Evolutionary conservation across 2,888 invertebrate species (phyloP), one percentile per base, ranked within the genome.

Genomic region (Eulithis testata): DNA sequence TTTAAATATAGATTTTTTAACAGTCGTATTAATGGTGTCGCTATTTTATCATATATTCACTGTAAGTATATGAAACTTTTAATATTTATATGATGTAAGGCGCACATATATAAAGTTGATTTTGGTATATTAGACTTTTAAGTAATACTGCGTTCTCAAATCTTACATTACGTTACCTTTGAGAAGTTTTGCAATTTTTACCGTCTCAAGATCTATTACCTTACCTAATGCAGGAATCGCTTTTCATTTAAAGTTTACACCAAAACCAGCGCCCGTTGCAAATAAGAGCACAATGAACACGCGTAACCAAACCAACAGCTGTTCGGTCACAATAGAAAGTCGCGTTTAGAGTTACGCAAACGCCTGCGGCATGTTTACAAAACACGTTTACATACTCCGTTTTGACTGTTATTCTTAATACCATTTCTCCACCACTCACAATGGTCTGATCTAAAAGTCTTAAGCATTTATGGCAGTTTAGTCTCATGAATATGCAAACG

Each of bases 261-360:
- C 78, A 68, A 74, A 80, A 79, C 74, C 60, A 57, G 72, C 76
- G 73, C 76, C 76, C 79, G 80, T 82, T 78, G 82, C 81, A 84
- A 89, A 88, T 82, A 83, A 83, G 79, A 83, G 78, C 75, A 89
- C 87, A 88, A 90, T 86, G 75, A 80, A 37, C 63, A 73, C 77
- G 81, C 86, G 86, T 86, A 89, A 88, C 87, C 63, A 73, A 81
- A 81, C 80, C 75, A 81, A 86, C 91, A 90, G 87, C 88, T 88
- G 88, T 82, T 83, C 78, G 73, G 76, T 81, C 77, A 91, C 90
- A 92, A 92, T 90, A 86, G 89, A 87, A 86, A 89, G 87, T 83
- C 75, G 81, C 76, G 80, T 81, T 80, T 74, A 74, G 79, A 74
- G 82, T 91, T 90, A 90, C 89, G 88, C 85, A 89, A 90, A 84